Evolutionary conservation across 2,888 invertebrate genomes (phyloP), one percentile per base, ranked within the genome.

Genomic region (Spatulosminthurus flaviceps): DNA sequence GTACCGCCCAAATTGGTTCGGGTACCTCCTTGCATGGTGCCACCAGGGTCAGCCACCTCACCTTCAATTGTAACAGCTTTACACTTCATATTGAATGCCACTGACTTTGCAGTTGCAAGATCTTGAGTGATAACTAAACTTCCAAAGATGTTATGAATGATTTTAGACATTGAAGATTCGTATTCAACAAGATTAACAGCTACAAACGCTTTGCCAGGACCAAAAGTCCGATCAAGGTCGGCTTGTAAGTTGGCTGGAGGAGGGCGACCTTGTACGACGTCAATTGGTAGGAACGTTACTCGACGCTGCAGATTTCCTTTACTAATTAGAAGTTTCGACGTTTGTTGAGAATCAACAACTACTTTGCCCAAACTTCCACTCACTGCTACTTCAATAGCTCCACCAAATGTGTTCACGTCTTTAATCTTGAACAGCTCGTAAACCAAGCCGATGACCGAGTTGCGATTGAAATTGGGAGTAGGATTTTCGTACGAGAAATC

Each of bases 131-230:
- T 91, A 83, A 99, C 92, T 69, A 93, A 91, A 85, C 90, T 89
- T 0, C 98, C 98, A 88, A 97, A 96, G 83, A 95, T 92, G 90
- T 92, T 96, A 84, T 92, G 90, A 94, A 98, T 94, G 2, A 96
- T 96, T 0, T 92, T 89, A 80, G 90, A 90, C 78, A 93, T 89
- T 77, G 90, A 89, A 4, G 88, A 87, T 72, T 92, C 91, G 88
- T 91, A 97, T 41, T 91, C 89, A 74, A 98, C 91, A 78, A 97
- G 89, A 24, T 93, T 92, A 79, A 97, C 87, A 0, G 97, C 97
- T 21, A 93, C 91, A 85, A 92, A 90, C 0, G 95, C 95, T 87
- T 95, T 95, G 77, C 93, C 92, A 11, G 90, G 88, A 0, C 97
- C 97, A 61, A 93, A 93, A 91, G 92, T 66, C n/a, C 73, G 60